phyloP scores from a whole-genome alignment of 2,113 vertebrate species.

The human region DNA sequence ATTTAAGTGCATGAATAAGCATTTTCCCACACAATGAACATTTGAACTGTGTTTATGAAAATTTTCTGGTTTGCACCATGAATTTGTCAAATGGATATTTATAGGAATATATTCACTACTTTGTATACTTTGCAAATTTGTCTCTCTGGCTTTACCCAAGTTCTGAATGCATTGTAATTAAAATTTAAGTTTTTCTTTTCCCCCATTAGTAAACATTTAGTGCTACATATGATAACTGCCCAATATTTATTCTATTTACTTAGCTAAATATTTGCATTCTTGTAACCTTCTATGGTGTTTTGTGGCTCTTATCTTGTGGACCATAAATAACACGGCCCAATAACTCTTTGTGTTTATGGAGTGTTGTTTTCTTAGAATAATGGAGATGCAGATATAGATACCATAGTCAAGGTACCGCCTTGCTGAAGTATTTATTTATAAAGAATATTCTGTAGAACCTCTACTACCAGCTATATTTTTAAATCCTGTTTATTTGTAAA shows the following conservation, averaged over 20 bases:
- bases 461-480: constrained; percentile 24
- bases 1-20: constrained; percentile 84
- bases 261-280: constrained; percentile 82
- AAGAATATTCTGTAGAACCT: neutral
- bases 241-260: constrained; percentile 79
- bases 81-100: constrained; percentile 79
- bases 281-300: constrained; percentile 83
- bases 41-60: constrained; percentile 79
- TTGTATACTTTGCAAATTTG: constrained; percentile 83
- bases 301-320: constrained; percentile 81
- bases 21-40: constrained; percentile 80
- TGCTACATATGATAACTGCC: constrained; percentile 76
- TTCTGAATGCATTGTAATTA: constrained; percentile 82
- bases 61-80: constrained; percentile 78
- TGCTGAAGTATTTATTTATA: neutral
- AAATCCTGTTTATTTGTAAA: constrained; percentile 65
- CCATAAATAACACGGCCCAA: constrained; percentile 79
- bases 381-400: constrained; percentile 80
- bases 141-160: constrained; percentile 78
- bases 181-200: constrained; percentile 60
- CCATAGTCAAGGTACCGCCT: constrained; percentile 32
- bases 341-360: constrained; percentile 83
- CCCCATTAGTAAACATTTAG: constrained; percentile 78
- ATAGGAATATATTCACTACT: constrained; percentile 79
- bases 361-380: constrained; percentile 82